These are phyloP conservation scores for Columbina picui DNA, from an alignment of 2,113 vertebrate genomes.

Conservation along the genomic window DNA sequence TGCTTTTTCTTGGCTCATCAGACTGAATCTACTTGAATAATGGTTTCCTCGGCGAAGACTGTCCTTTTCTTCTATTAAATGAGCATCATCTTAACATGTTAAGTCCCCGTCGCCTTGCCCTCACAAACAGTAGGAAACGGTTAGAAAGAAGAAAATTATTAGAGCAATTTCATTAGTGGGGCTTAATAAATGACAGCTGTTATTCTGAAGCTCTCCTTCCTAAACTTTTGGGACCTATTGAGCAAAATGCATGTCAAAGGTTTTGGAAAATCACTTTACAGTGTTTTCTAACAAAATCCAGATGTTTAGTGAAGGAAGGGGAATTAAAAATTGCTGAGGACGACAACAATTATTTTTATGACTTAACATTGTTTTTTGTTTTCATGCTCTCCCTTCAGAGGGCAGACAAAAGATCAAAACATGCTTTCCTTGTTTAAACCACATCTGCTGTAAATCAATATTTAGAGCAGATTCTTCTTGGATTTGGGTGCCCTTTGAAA, in stretches of 20 bases:
- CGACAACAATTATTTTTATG: conserved; percentile 12
- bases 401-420: conserved; percentile 8
- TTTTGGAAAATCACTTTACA: conserved; percentile 32
- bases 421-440: neutral
- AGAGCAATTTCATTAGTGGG: neutral
- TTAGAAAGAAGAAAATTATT: neutral
- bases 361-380: neutral
- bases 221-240: neutral
- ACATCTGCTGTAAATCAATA: conserved; percentile 38
- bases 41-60: neutral
- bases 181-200: conserved; percentile 1
- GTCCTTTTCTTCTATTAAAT: neutral
- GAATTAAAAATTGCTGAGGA: conserved; percentile 46
- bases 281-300: conserved; percentile 38
- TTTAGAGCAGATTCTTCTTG: neutral
- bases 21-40: neutral
- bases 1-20: conserved; percentile 7
- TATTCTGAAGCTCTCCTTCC: neutral
- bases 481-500: neutral
- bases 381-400: conserved; percentile 16
- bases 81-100: neutral
- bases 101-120: neutral
- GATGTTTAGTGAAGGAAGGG: conserved; percentile 12
- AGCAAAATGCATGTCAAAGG: conserved; percentile 13
- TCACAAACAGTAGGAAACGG: neutral